Percentiles rank a stretch among this genome's conserved stretches.
phyloP scores from a whole-genome alignment of 2,888 invertebrate species.

The Epirrhoe tristata region DNA sequence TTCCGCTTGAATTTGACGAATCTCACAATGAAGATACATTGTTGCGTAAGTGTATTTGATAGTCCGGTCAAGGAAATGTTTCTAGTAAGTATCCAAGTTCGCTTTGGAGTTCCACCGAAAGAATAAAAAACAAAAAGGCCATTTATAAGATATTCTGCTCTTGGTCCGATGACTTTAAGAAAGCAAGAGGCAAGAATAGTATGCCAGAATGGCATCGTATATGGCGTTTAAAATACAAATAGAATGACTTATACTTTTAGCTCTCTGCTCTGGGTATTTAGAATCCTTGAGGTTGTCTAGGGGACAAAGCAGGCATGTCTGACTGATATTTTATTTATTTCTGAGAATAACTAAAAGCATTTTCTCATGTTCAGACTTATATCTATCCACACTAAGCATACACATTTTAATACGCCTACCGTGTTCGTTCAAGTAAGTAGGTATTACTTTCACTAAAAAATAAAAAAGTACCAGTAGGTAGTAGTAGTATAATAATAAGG shows the following conservation, averaged over 20 bases:
- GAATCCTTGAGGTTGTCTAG: constrained; percentile 3
- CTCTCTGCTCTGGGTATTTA: background rate
- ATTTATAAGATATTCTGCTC: no score
- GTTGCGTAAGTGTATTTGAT: constrained; percentile 69
- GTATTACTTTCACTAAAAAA: background rate
- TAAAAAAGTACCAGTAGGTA: background rate
- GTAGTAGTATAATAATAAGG: no score
- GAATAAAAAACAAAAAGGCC: background rate
- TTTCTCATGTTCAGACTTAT: background rate
- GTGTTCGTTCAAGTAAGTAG: background rate
- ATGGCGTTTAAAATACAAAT: background rate
- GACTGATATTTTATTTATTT: background rate
- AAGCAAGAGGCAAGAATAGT: no score
- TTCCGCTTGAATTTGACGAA: constrained; percentile 79
- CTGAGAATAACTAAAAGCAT: background rate
- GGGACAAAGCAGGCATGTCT: background rate
- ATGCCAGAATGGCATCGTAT: no score
- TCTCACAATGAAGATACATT: constrained; percentile 67
- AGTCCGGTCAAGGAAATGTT: constrained; percentile 45
- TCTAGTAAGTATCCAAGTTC: background rate
- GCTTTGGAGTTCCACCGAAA: background rate
- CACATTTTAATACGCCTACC: no score
- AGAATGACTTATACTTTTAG: background rate
- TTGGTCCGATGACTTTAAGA: no score
- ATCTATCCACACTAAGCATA: no score